phyloP scores from a whole-genome alignment of 2,888 invertebrate species.

The Eremobia ochroleuca region DNA sequence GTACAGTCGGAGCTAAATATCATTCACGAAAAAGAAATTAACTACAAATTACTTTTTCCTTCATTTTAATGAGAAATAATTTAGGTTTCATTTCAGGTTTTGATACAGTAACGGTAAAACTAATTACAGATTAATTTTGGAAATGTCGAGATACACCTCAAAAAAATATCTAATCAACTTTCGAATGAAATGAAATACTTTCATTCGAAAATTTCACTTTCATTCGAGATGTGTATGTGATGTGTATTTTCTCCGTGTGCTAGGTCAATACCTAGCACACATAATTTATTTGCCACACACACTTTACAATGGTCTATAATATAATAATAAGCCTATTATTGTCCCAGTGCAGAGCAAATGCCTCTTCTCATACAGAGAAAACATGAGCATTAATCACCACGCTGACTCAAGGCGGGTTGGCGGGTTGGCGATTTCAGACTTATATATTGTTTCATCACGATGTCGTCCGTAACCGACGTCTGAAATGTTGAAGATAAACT shows the following conservation, averaged over 20 bases:
- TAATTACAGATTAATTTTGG: background rate
- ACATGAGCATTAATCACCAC: no score
- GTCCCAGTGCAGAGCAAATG: no score
- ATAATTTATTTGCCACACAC: background rate
- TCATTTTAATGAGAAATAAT: background rate
- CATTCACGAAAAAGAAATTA: constrained; percentile 15
- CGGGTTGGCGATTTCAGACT: no score
- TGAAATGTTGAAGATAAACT: no score
- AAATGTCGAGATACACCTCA: background rate
- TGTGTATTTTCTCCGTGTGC: no score
- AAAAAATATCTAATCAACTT: background rate
- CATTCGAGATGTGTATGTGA: no score
- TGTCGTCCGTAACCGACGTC: no score
- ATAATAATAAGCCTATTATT: background rate
- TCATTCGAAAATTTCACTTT: no score
- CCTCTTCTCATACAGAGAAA: no score
- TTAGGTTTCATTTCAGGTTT: background rate
- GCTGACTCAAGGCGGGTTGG: no score
- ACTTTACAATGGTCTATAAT: background rate
- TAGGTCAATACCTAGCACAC: no score
- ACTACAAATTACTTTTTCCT: constrained; percentile 16
- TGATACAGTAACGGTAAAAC: background rate
- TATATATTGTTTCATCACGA: no score
- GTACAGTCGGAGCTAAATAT: constrained; percentile 30
- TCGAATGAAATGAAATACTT: background rate